Conservation (phyloP, 2,113 vertebrate species). For the Poeciliopsis prolifica region DNA sequence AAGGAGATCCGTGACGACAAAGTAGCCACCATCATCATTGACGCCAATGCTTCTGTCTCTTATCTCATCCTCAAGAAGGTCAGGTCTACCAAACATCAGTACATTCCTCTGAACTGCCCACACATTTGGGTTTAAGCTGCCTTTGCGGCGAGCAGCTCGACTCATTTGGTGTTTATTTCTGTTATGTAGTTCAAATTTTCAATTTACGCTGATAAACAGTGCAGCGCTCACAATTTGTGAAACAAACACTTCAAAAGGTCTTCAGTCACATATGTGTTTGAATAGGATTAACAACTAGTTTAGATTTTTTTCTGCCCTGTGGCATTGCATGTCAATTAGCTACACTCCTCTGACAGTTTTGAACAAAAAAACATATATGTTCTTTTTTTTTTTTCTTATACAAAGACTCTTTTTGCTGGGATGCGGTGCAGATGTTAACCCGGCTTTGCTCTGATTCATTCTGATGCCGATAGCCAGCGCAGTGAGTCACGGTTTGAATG, state of each 20-base stretch:
- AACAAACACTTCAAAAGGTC: constrained; percentile 19
- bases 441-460: constrained; percentile 56
- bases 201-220: constrained; percentile 1
- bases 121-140: constrained; percentile 15
- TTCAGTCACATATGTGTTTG: constrained; percentile 28
- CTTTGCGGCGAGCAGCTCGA: constrained; percentile 4
- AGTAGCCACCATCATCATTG: constrained; percentile 93
- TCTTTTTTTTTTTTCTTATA: constrained; percentile 10
- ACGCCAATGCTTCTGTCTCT: constrained; percentile 90
- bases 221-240: constrained; percentile 17
- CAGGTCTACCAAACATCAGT: constrained; percentile 30
- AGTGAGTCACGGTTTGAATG: constrained; percentile 62
- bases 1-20: constrained; percentile 97
- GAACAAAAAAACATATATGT: constrained; percentile 32
- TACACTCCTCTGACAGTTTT: constrained; percentile 46
- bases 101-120: constrained; percentile 7
- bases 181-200: constrained; percentile 19
- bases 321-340: constrained; percentile 50
- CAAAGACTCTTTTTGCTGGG: constrained; percentile 44
- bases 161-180: constrained; percentile 9
- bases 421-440: constrained; percentile 55
- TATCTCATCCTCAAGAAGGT: constrained; percentile 92
- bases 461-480: constrained; percentile 45
- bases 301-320: constrained; percentile 34
- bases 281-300: constrained; percentile 53